Conservation (phyloP, 92 coral and sea anemone genomes). For the Ricordea florida region DNA sequence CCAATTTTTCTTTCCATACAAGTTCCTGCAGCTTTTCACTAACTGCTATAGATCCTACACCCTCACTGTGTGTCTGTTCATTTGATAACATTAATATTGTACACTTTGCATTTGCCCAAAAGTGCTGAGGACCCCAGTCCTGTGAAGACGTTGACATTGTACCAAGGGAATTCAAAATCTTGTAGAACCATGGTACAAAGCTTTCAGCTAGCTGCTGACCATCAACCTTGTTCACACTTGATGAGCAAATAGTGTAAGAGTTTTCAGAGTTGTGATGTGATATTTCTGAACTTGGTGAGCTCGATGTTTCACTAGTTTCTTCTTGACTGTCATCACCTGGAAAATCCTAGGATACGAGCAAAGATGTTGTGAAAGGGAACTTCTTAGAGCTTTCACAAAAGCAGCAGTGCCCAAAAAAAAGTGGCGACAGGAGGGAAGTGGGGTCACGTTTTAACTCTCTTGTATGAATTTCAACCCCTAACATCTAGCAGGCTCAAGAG, state of each 20-base stretch:
- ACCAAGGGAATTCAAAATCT: constrained; percentile 60
- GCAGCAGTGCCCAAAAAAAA: too few relatives aligned
- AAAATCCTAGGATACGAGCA: too few relatives aligned
- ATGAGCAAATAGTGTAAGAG: neutral
- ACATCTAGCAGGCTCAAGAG: too few relatives aligned
- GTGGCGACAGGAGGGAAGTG: too few relatives aligned
- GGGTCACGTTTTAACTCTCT: too few relatives aligned
- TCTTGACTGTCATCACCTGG: too few relatives aligned
- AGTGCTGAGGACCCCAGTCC: constrained; percentile 95
- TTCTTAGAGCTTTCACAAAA: too few relatives aligned
- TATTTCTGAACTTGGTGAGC: too few relatives aligned
- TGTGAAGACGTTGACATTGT: constrained; percentile 3
- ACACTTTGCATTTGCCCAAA: constrained; percentile 88
- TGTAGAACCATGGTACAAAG: constrained; percentile 89
- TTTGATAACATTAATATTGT: constrained; percentile 67
- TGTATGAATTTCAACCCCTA: too few relatives aligned
- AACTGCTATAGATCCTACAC: constrained; percentile 78
- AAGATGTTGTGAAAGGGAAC: too few relatives aligned
- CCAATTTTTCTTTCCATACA: constrained; percentile 70
- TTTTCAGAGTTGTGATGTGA: neutral
- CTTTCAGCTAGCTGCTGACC: constrained; percentile 75
- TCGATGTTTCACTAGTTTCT: too few relatives aligned
- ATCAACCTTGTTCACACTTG: constrained; percentile 20
- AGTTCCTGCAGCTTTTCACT: constrained; percentile 79
- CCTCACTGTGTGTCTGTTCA: constrained; percentile 51